A percentile compares a stretch with the other conserved stretches of the same genome.
Conservation (phyloP, 1,140 invertebrate species). For the Linepithema humile region DNA sequence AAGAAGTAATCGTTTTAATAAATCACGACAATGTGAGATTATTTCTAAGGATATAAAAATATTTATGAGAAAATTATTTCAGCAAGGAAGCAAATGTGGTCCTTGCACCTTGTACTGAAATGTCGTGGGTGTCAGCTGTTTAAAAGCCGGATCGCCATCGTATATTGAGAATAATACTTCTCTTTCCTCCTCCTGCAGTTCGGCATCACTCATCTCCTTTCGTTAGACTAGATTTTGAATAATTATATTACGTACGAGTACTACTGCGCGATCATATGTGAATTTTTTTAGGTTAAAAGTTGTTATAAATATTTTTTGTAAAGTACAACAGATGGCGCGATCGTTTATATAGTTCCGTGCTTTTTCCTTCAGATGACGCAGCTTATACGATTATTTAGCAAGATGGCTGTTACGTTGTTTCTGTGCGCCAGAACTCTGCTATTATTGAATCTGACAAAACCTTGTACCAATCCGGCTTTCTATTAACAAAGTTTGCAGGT, state of each 20-base stretch:
- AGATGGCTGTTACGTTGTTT: too few relatives aligned
- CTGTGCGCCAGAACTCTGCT: too few relatives aligned
- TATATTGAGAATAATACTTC: constrained; percentile 97
- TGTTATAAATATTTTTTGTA: not conserved
- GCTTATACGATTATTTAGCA: not conserved
- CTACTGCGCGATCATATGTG: not conserved
- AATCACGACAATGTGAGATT: not conserved
- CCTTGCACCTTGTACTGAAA: constrained; percentile 95
- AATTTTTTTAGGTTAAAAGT: constrained; percentile 23
- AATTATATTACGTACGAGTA: too few relatives aligned
- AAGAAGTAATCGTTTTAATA: not conserved
- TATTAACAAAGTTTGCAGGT: not conserved
- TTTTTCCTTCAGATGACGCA: not conserved
- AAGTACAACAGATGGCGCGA: not conserved
- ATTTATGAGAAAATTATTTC: not conserved
- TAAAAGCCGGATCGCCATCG: constrained; percentile 95
- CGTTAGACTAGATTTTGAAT: constrained; percentile 1
- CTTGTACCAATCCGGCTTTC: too few relatives aligned
- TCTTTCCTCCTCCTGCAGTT: constrained; percentile 93
- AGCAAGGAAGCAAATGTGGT: not conserved
- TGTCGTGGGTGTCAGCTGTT: constrained; percentile 89
- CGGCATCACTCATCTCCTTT: constrained; percentile 85
- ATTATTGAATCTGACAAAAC: too few relatives aligned
- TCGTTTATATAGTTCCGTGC: not conserved
- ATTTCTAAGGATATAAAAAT: constrained; percentile 1